Base-by-base conservation (phyloP, 2,888 invertebrate species). In the Drosophila fungiperda region DNA sequence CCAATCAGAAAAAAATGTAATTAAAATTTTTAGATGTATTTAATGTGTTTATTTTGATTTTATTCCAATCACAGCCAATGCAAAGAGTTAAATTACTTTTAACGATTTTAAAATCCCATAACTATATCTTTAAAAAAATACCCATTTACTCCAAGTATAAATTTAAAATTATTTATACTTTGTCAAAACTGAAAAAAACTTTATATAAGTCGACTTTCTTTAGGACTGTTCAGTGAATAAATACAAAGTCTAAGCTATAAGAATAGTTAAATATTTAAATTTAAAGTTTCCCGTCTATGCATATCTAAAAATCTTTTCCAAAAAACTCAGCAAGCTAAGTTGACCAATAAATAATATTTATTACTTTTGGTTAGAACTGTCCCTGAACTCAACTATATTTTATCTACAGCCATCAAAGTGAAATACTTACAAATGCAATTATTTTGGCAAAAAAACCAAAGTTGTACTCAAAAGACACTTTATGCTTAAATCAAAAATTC, bases 401-500 rank as follows among this genome's bases (percentile, higher is more conserved):
- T 32, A 3, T 9, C 1, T n/a, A 1, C 9, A 29, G 3, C 11
- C 17, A 20, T 50, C 50, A 50, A 50, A 29, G 50, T 11, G 1
- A n/a, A 50, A 32, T 38, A 29, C 29, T 40, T 4, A n/a, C 15
- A 40, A 42, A 20, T 3, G 42, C 32, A 42, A 42, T 57, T 57
- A 42, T n/a, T 40, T 20, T 54, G 17, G 35, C 17, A 2, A 52
- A 7, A 7, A 23, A 53, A 1, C 3, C 29, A 15, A 33, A 63
- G 60, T 29, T 59, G 17, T 48, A 36, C 9, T 23, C 17, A 23
- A 36, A 64, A 38, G n/a, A 48, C 48, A 48, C 20, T 48, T 59
- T 38, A 26, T 49, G 36, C 38, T n/a, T 49, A 49, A 59, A 38
- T 65, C 33, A 42, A 20, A 35, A 65, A 61, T 65, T 65, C 50